These are phyloP conservation scores for Corythornis cristatus DNA, from an alignment of 2,113 vertebrate genomes.

Conservation along the genomic window DNA sequence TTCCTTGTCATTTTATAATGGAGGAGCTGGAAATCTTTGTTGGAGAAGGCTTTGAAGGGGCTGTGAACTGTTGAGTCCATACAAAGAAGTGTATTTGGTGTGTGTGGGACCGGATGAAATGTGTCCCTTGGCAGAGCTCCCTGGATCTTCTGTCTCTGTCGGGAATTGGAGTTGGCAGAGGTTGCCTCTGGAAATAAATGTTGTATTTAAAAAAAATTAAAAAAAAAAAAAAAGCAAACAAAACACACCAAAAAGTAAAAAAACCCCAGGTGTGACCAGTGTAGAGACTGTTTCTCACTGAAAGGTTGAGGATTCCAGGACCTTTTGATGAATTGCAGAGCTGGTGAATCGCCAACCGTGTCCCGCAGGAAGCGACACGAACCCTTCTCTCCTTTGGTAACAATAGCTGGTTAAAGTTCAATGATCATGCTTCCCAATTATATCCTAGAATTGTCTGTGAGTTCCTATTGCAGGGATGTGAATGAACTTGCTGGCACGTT, in stretches of 20 bases:
- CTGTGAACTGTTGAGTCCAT: background rate
- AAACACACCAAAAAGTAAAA: background rate
- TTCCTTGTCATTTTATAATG: background rate
- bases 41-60: background rate
- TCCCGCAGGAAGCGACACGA: slow-evolving; percentile 44
- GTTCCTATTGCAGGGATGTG: slow-evolving; percentile 71
- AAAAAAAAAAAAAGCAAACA: background rate
- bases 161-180: background rate
- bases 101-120: background rate
- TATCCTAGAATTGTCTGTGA: slow-evolving; percentile 81
- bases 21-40: background rate
- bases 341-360: background rate
- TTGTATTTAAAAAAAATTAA: background rate
- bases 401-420: slow-evolving; percentile 69
- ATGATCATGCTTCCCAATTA: slow-evolving; percentile 79
- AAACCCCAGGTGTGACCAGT: background rate
- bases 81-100: background rate
- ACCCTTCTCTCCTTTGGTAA: slow-evolving; percentile 15
- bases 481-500: slow-evolving; percentile 44
- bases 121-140: background rate
- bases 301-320: background rate
- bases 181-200: background rate
- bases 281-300: background rate
- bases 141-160: background rate
- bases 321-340: slow-evolving; percentile 7